Evolutionary conservation across 1,140 invertebrate species (phyloP).

Genomic region (Brachionus plicatilis): DNA sequence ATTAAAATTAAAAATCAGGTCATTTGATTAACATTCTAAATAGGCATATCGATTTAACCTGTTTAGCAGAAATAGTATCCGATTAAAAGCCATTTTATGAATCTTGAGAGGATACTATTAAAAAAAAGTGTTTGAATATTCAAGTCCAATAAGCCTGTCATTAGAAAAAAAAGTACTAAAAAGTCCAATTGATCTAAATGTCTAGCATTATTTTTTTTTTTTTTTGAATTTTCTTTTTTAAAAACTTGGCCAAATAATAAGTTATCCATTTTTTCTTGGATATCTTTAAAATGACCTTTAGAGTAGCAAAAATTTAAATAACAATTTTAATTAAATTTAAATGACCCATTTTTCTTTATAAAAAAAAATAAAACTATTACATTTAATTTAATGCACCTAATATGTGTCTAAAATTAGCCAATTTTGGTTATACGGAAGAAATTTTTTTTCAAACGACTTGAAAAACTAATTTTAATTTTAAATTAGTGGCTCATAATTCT

Average conservation of each 20-base stretch:
- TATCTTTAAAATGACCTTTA: not conserved
- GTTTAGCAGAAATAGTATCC: not conserved
- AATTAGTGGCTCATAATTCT: not conserved
- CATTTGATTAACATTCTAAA: not conserved
- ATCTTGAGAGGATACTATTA: not conserved
- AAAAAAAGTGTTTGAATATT: not conserved
- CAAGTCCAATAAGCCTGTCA: not conserved
- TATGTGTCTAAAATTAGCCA: not conserved
- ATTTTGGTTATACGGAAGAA: not conserved
- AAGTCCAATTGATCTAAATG: not conserved
- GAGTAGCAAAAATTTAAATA: not conserved
- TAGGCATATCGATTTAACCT: not conserved
- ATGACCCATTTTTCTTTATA: not conserved
- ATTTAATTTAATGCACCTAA: not conserved
- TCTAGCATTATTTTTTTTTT: not conserved
- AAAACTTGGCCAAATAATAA: not conserved
- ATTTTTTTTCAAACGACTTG: not conserved
- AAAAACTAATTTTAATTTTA: not conserved
- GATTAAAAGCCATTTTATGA: not conserved
- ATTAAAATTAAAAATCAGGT: constrained; percentile 3
- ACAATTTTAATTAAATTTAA: not conserved
- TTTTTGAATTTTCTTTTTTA: not conserved
- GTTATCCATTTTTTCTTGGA: not conserved
- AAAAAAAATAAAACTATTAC: not conserved
- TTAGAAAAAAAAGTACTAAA: not conserved